Evolutionary conservation across 1,140 invertebrate genomes (phyloP).

Genomic region (Lepidurus arcticus): DNA sequence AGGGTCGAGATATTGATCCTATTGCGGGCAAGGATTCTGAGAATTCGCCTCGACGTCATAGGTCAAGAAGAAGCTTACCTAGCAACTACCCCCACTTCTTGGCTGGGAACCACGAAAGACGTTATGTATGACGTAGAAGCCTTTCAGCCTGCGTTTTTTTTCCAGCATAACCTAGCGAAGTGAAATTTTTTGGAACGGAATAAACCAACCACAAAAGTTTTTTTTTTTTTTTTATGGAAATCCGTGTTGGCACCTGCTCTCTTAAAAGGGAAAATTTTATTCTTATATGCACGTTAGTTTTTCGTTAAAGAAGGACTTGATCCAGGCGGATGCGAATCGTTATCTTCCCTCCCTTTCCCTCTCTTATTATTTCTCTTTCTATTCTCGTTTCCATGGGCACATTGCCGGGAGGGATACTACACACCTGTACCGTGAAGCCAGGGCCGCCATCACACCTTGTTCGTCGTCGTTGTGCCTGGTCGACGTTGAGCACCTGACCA

Average conservation of each 20-base stretch:
- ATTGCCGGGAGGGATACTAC: constrained; percentile 3
- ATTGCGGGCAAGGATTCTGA: constrained; percentile 1
- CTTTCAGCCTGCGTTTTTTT: background rate
- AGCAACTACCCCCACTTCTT: background rate
- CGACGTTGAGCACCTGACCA: background rate
- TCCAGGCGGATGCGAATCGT: constrained; percentile 4
- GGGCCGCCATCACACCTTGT: constrained; percentile 20
- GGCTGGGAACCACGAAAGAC: background rate
- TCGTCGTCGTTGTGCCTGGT: background rate
- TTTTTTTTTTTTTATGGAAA: background rate
- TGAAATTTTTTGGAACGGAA: background rate
- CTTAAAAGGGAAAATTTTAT: no score
- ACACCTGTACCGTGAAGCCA: constrained; percentile 20
- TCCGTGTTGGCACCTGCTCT: no score
- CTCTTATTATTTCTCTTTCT: constrained; percentile 12
- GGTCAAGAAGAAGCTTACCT: constrained; percentile 13
- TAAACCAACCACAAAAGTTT: background rate
- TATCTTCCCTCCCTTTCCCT: background rate
- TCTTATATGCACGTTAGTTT: background rate
- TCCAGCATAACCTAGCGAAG: background rate
- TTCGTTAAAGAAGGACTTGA: background rate
- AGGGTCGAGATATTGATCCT: background rate
- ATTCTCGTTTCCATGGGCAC: constrained; percentile 16
- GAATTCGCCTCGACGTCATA: constrained; percentile 9
- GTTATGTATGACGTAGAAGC: background rate